Evolutionary conservation across 2,888 invertebrate genomes (phyloP).

Genomic region (Tuberolachnus salignus): DNA sequence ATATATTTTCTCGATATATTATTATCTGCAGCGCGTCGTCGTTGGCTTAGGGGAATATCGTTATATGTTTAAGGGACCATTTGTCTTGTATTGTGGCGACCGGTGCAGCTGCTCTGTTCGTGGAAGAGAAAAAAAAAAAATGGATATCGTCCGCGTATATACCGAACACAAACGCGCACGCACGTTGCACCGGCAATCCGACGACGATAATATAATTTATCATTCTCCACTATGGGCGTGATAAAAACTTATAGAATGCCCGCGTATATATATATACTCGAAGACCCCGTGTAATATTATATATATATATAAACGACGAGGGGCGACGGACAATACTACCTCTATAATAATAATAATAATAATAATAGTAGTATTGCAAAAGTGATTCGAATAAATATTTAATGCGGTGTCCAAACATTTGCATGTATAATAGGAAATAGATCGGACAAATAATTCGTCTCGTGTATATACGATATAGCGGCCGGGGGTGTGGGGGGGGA

Average conservation of each 20-base stretch:
- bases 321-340: background rate
- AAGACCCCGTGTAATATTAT: background rate
- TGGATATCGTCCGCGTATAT: slow-evolving; percentile 41
- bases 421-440: slow-evolving; percentile 28
- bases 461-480: no score
- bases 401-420: slow-evolving; percentile 51
- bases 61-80: slow-evolving; percentile 45
- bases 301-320: slow-evolving; percentile 13
- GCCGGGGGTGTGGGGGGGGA: background rate
- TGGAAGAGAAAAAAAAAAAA: slow-evolving; percentile 54
- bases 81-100: slow-evolving; percentile 55
- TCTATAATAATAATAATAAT: background rate
- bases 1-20: slow-evolving; percentile 11
- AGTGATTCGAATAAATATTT: slow-evolving; percentile 43
- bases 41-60: slow-evolving; percentile 22
- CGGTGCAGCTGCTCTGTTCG: slow-evolving; percentile 53
- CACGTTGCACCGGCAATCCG: background rate
- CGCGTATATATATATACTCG: no score
- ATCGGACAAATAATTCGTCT: slow-evolving; percentile 44
- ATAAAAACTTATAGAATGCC: slow-evolving; percentile 39
- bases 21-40: background rate
- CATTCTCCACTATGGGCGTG: slow-evolving; percentile 37
- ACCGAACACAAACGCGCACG: background rate
- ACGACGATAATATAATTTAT: slow-evolving; percentile 41
- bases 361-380: background rate